These are phyloP conservation scores for Stenchaetothrips biformis DNA, from an alignment of 2,888 invertebrate genomes.

Conservation along the genomic window DNA sequence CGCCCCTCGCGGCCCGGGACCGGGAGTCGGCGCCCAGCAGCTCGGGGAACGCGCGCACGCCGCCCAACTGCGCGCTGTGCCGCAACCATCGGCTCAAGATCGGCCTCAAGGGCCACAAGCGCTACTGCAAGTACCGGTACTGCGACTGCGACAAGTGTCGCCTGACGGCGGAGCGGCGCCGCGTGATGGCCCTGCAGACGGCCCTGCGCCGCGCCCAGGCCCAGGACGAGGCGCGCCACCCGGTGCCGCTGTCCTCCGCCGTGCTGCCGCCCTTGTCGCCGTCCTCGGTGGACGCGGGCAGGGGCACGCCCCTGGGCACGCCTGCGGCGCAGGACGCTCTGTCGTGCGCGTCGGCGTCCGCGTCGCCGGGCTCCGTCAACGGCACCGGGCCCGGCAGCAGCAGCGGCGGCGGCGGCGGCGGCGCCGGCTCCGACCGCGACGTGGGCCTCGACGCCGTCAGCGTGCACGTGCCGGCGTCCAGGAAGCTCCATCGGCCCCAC, in stretches of 20 bases:
- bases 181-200: slow-evolving; percentile 85
- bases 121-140: slow-evolving; percentile 79
- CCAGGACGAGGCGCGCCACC: slow-evolving; percentile 64
- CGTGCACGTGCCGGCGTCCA: background rate
- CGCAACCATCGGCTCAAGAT: slow-evolving; percentile 86
- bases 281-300: background rate
- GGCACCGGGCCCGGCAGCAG: background rate
- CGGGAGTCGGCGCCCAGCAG: slow-evolving; percentile 5
- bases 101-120: slow-evolving; percentile 85
- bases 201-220: slow-evolving; percentile 77
- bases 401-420: slow-evolving; percentile 12
- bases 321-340: background rate
- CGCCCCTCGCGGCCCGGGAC: background rate
- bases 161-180: slow-evolving; percentile 78
- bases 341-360: background rate
- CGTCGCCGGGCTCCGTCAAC: background rate
- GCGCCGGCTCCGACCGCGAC: background rate
- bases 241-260: slow-evolving; percentile 34
- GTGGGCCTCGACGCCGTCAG: background rate
- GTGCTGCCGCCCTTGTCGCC: background rate
- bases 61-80: slow-evolving; percentile 89
- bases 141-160: slow-evolving; percentile 84
- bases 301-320: background rate
- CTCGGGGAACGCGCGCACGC: slow-evolving; percentile 56
- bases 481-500: background rate